A percentile compares a stretch with the other conserved stretches of the same genome.
phyloP scores from a whole-genome alignment of 2,113 vertebrate species.

The Eolophus roseicapilla region DNA sequence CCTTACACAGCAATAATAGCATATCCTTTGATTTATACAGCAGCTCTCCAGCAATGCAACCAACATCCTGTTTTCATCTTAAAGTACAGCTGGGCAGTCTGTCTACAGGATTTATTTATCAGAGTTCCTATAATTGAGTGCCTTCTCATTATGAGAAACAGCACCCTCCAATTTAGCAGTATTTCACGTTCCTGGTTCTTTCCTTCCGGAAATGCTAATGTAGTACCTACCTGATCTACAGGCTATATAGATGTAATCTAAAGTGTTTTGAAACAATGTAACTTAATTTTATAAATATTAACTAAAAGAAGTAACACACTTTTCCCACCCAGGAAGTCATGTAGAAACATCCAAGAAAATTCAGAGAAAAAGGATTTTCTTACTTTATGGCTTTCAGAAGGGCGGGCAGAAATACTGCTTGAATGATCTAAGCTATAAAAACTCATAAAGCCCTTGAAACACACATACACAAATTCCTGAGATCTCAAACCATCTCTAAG shows the following conservation, averaged over 20 bases:
- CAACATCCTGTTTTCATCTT: slow-evolving; percentile 69
- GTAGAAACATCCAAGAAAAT: not conserved
- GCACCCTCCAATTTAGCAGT: not conserved
- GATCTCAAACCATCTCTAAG: not conserved
- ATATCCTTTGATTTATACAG: slow-evolving; percentile 66
- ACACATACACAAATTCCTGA: not conserved
- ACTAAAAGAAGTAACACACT: not conserved
- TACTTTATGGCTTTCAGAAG: not conserved
- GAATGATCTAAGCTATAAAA: not conserved
- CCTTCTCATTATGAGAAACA: not conserved
- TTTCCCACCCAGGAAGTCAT: not conserved
- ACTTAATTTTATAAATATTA: not conserved
- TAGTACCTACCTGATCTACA: not conserved
- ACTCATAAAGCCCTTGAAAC: not conserved
- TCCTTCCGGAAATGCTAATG: not conserved
- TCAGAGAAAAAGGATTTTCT: not conserved
- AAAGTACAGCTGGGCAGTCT: slow-evolving; percentile 52
- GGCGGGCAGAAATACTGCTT: not conserved
- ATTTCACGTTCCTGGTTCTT: not conserved
- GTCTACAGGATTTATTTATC: not conserved
- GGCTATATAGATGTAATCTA: rapidly evolving
- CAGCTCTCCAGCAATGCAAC: slow-evolving; percentile 39
- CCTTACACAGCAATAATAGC: slow-evolving; percentile 60
- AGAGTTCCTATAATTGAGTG: not conserved
- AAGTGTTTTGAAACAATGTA: not conserved